A percentile compares a stretch with the other conserved stretches of the same genome.
Evolutionary conservation across 2,888 invertebrate species (phyloP).

Genomic region (Drosophila ustulata): DNA sequence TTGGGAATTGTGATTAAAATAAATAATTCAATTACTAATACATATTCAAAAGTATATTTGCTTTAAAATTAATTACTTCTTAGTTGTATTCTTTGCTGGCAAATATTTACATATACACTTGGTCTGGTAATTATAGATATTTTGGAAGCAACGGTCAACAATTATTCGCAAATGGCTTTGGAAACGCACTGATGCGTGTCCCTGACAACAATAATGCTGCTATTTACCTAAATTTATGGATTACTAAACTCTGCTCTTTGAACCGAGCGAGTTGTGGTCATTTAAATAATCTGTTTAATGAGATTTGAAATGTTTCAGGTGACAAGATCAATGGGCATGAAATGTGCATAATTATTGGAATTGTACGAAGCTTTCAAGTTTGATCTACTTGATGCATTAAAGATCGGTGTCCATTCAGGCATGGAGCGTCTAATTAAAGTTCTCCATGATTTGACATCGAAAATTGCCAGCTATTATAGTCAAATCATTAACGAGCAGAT

Average conservation of each 20-base stretch:
- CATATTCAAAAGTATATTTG: too few species aligned
- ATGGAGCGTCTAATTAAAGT: slow-evolving; percentile 21
- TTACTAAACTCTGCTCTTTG: slow-evolving; percentile 12
- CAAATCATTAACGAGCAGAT: slow-evolving; percentile 21
- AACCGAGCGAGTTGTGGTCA: slow-evolving; percentile 5
- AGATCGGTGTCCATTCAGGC: slow-evolving; percentile 48
- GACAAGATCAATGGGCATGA: slow-evolving; percentile 18
- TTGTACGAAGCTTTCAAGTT: neutral
- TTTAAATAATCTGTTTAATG: slow-evolving; percentile 19
- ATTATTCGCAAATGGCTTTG: slow-evolving; percentile 37
- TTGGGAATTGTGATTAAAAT: too few species aligned
- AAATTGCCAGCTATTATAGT: slow-evolving; percentile 48
- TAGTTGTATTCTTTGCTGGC: neutral
- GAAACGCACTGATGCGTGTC: slow-evolving; percentile 42
- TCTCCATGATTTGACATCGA: neutral
- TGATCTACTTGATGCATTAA: slow-evolving; percentile 3
- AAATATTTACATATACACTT: neutral
- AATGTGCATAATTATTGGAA: slow-evolving; percentile 21
- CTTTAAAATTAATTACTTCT: neutral
- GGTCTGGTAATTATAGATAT: slow-evolving; percentile 25
- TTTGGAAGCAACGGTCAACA: slow-evolving; percentile 21
- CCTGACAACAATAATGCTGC: neutral
- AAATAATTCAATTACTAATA: too few species aligned
- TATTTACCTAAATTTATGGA: slow-evolving; percentile 9
- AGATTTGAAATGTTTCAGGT: slow-evolving; percentile 7